Evolutionary conservation across 1,140 invertebrate genomes (phyloP), one percentile per base, ranked within the genome.

Genomic region (Thaumatotibia leucotreta): DNA sequence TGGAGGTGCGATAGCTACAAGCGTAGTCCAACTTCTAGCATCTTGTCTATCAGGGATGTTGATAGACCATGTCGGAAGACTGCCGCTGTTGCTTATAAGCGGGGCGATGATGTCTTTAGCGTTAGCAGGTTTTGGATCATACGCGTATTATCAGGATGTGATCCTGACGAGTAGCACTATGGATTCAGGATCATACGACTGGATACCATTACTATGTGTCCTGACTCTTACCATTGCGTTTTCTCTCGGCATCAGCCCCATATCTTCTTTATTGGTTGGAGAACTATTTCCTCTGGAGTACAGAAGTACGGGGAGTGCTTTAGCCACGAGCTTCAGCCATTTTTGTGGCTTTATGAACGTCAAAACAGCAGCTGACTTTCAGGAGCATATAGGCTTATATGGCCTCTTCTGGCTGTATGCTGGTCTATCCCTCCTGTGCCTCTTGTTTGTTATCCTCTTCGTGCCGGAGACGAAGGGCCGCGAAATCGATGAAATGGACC

Each of bases 401-500:
- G 96, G 96, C 6, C 94, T 96, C 0, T 98, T 98, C 82, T 98
- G 97, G 96, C 92, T 97, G 68, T 98, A 98, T 82, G 95, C 97
- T 1, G 96, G 94, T 1, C 93, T 98, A 70, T 95, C 96, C 0
- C 93, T 97, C 1, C 92, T 96, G 67, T 97, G 97, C 22, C 91
- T 97, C 1, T 93, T 97, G 64, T 96, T 98, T 82, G 94, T 98
- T 5, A 94, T 96, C 1, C 93, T 96, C 65, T 96, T 96, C 77
- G 96, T 98, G 2, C 97, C 97, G 0, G 97, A 98, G 86, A 98
- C 97, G 0, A 97, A 97, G 84, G 97, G 97, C 0, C 94, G 94
- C 58, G 95, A 95, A 75, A 93, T 98, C 65, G 96, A 98, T 77
- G 97, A 98, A 89, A 97, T 98, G 94, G 94, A 95, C 78, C 93